Conservation (phyloP, 1,140 invertebrate species). For the Brachionus rotundiformis region DNA sequence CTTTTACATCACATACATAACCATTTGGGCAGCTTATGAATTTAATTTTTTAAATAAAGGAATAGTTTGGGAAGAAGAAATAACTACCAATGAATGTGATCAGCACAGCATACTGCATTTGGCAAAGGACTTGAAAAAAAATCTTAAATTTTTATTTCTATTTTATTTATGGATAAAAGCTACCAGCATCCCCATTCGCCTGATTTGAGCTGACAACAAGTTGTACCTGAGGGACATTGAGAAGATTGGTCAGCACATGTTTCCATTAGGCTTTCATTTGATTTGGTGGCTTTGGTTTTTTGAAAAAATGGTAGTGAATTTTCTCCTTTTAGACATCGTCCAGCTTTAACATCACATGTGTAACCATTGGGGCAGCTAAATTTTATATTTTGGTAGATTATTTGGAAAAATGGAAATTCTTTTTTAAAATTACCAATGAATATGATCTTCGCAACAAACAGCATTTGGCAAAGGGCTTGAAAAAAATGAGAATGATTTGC, state of each 20-base stretch:
- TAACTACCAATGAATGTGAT: neutral
- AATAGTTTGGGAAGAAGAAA: no score
- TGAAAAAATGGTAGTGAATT: neutral
- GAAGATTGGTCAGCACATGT: slow-evolving; percentile 55
- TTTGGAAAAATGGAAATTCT: neutral
- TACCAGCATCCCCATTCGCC: slow-evolving; percentile 61
- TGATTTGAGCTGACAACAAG: slow-evolving; percentile 60
- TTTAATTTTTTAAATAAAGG: no score
- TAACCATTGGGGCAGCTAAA: neutral
- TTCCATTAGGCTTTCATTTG: slow-evolving; percentile 35
- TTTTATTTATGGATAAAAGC: neutral
- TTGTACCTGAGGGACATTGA: slow-evolving; percentile 60
- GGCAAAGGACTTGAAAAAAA: neutral
- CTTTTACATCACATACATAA: slow-evolving; percentile 55
- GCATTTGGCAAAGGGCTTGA: slow-evolving; percentile 53
- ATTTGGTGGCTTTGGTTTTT: neutral
- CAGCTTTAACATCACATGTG: neutral
- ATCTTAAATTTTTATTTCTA: neutral
- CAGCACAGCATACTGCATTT: slow-evolving; percentile 56
- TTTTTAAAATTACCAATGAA: slow-evolving; percentile 55
- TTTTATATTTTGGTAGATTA: neutral
- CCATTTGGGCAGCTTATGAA: slow-evolving; percentile 58
- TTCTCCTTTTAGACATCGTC: neutral
- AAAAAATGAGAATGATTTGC: no score
- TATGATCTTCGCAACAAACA: slow-evolving; percentile 57